Evolutionary conservation across 2,797 vertebrate genomes (phyloP).

Genomic region (Chelon labrosus): DNA sequence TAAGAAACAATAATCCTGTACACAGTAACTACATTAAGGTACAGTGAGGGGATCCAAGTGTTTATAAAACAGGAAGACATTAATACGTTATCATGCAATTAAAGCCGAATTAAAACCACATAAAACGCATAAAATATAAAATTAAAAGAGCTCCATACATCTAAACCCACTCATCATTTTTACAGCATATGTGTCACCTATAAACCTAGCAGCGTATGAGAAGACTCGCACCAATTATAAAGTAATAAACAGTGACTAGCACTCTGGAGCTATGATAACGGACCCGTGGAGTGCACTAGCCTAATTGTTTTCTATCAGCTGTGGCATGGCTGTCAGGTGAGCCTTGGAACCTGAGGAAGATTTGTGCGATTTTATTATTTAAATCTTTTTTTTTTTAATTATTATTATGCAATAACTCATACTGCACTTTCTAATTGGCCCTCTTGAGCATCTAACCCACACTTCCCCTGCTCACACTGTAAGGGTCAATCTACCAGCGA

Average conservation of each 20-base stretch:
- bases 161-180: neutral
- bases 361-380: too few relatives aligned
- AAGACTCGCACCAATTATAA: neutral
- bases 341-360: too few relatives aligned
- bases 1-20: too few relatives aligned
- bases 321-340: neutral
- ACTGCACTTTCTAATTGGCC: neutral
- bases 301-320: neutral
- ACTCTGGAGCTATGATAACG: too few relatives aligned
- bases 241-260: neutral
- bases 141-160: neutral
- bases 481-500: too few relatives aligned
- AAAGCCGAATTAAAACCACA: too few relatives aligned
- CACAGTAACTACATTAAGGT: conserved; percentile 19
- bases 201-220: neutral
- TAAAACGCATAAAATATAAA: too few relatives aligned
- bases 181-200: neutral
- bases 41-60: neutral
- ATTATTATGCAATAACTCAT: neutral
- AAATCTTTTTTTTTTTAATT: too few relatives aligned
- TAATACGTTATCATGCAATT: neutral
- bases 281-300: neutral
- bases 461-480: too few relatives aligned
- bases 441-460: neutral
- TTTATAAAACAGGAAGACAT: neutral